Conservation (phyloP, 2,888 invertebrate species). For the Cephus pulcher region DNA sequence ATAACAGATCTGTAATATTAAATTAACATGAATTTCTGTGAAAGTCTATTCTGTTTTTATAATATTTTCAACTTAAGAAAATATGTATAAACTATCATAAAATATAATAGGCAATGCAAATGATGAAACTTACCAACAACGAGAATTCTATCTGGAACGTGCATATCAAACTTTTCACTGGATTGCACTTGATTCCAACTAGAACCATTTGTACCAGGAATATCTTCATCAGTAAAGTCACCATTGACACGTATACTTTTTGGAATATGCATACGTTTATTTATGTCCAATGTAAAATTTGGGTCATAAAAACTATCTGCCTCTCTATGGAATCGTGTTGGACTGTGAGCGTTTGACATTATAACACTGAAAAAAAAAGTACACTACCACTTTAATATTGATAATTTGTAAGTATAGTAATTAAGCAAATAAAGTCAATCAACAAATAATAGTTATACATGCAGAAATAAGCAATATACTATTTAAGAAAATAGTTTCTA, state of each 20-base stretch:
- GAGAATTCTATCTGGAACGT: slow-evolving; percentile 92
- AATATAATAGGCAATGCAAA: slow-evolving; percentile 17
- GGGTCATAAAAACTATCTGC: slow-evolving; percentile 74
- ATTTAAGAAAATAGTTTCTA: too few relatives aligned
- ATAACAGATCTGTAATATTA: background rate
- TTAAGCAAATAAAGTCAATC: too few relatives aligned
- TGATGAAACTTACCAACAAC: slow-evolving; percentile 85
- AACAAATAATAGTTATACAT: too few relatives aligned
- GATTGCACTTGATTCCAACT: slow-evolving; percentile 70
- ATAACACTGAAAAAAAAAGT: slow-evolving; percentile 27
- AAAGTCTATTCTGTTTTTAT: background rate
- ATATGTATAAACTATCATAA: too few relatives aligned
- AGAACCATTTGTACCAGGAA: slow-evolving; percentile 71
- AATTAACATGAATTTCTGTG: slow-evolving; percentile 1
- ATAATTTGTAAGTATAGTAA: background rate
- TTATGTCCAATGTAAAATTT: slow-evolving; percentile 82
- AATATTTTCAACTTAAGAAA: slow-evolving; percentile 7
- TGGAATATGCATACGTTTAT: slow-evolving; percentile 85
- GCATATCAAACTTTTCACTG: slow-evolving; percentile 86
- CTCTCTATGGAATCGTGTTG: slow-evolving; percentile 73
- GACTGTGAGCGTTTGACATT: slow-evolving; percentile 75
- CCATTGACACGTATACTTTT: slow-evolving; percentile 82
- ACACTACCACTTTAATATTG: background rate
- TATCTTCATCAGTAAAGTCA: slow-evolving; percentile 75
- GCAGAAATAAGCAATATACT: too few relatives aligned